Base-by-base conservation (phyloP, 2,797 vertebrate species). In the Acipenser ruthenus region DNA sequence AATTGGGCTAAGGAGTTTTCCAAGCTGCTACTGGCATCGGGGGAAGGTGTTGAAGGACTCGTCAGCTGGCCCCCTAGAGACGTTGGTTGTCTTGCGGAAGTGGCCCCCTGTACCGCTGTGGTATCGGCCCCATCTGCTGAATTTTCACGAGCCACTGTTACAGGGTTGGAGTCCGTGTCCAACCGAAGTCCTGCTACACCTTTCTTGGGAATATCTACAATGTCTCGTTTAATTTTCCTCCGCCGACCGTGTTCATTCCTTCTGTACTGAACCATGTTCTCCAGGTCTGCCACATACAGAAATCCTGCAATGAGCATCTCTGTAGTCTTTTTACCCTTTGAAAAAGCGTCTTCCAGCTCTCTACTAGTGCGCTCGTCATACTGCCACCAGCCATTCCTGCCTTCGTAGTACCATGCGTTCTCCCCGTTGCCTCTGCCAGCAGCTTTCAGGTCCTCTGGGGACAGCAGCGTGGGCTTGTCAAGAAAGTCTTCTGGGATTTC, bases 381-480 rank as follows among this genome's bases (percentile, higher is more conserved):
- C 78, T 98, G 96, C 96, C 96, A 99, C 96, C 96, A 99, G 68
- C 96, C 96, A n/a, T 97, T 98, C 75, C 94, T 91, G 50, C 96
- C 96, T 82, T 97, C 95, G 1, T 99, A 98, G 86, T 97, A 99
- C 95, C 96, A 98, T 0, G 94, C 93, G 8, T 95, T 89, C 68
- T 94, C 85, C 6, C 84, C 86, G 0, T 83, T 77, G n/a, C 95
- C 95, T 11, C 93, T 84, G 49, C 94, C 95, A 0, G 92, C 93
- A 0, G 92, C 93, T 75, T 96, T 96, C 67, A 98, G 91, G 79
- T 97, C 94, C 71, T 96, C 95, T 0, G 94, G 94, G 1, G 94
- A 97, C 65, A 99, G 60, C 64, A 99, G 88, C 11, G 94, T 94
- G 0, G 96, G 96, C 13, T 92, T 91, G 74, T 98, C 95, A 72